Base-by-base conservation (phyloP, 2,797 vertebrate genomes). In the Anableps anableps region DNA sequence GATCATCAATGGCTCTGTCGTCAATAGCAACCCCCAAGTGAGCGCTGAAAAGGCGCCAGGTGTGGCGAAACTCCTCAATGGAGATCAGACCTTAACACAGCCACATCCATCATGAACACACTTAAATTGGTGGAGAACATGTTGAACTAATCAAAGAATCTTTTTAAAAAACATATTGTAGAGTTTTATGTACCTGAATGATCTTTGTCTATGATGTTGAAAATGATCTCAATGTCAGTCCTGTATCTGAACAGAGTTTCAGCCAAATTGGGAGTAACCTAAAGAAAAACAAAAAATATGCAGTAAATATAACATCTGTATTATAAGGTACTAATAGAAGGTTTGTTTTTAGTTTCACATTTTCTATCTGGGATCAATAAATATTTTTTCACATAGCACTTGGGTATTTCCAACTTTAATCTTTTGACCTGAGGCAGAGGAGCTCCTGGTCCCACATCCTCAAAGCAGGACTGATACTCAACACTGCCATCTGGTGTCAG, bases 191-290 rank as follows among this genome's bases (percentile, higher is more conserved):
- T 95, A 98, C 98, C 99, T 91, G 98, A 99, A 77, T 97, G 96
- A 90, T 99, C 98, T 92, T 97, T 96, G 91, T 99, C 98, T 76
- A 99, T 99, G 75, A 98, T 93, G 86, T 99, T 97, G 90, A 99
- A 99, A 93, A 99, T 97, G 64, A 97, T 97, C 90, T 99, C 96
- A 72, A 99, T 95, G 91, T 99, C 97, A 75, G 96, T 96, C 87
- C 97, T 96, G 93, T 99, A 99, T 93, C 97, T 96, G 90, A 97
- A 98, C 77, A 99, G 85, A 8, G 96, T 98, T 95, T 99, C 97
- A 55, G 95, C 94, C 90, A 99, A 83, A 85, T 94, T 95, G 85
- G 97, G 96, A 29, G 97, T 94, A 85, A 96, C 97, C 98, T 99
- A 38, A 77, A 75, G 51, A 6, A 0, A 75, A 21, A 75, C 4